These are phyloP conservation scores for Gallinago jamesoni DNA, from an alignment of 2,113 vertebrate species.

Conservation along the genomic window DNA sequence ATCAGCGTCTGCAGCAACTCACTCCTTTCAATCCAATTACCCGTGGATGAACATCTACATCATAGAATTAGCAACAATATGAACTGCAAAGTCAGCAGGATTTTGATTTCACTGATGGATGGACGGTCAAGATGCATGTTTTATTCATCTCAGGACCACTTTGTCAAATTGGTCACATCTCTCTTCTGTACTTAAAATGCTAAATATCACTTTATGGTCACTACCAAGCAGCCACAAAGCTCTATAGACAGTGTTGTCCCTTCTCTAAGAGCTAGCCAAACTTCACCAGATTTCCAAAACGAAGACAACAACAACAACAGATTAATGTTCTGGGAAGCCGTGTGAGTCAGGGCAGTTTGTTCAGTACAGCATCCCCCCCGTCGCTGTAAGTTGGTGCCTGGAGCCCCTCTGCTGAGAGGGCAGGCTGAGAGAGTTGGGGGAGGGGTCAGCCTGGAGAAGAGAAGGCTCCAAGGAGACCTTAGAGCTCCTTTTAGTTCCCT, in stretches of 20 bases:
- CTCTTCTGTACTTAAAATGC: not conserved
- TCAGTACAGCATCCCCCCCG: not conserved
- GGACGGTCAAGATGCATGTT: not conserved
- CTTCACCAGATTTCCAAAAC: not conserved
- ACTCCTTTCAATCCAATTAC: not conserved
- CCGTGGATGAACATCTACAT: not conserved
- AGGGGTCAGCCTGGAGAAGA: too few species aligned
- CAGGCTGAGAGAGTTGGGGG: too few species aligned
- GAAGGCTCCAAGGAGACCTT: too few species aligned
- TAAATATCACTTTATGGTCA: not conserved
- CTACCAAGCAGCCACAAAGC: not conserved
- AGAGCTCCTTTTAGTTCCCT: too few species aligned
- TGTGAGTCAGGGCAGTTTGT: not conserved
- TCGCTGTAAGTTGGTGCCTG: not conserved
- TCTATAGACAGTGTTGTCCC: accelerated
- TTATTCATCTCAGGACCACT: conserved; percentile 27
- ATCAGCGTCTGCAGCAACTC: not conserved
- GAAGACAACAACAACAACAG: not conserved
- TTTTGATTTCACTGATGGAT: conserved; percentile 20
- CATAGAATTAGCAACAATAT: not conserved
- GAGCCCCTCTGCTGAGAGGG: too few species aligned
- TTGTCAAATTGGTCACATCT: not conserved
- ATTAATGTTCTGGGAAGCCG: not conserved
- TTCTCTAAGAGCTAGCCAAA: not conserved
- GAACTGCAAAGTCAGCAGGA: conserved; percentile 18